A percentile compares a stretch with the other conserved stretches of the same genome.
phyloP scores from a whole-genome alignment of 2,888 invertebrate genomes.

The Amorpha juglandis region DNA sequence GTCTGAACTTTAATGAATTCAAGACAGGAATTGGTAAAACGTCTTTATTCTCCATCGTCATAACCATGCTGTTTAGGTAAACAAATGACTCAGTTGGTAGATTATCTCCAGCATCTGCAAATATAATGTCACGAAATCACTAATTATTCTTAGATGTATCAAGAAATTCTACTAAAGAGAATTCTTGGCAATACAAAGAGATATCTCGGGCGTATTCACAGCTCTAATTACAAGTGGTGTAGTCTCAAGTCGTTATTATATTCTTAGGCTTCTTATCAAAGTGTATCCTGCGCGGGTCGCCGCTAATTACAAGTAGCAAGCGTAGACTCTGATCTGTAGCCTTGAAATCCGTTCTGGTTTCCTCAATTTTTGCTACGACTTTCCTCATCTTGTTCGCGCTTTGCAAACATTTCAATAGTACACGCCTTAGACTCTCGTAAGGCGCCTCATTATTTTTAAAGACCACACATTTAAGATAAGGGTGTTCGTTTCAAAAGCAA shows the following conservation, averaged over 20 bases:
- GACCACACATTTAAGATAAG: constrained; percentile 30
- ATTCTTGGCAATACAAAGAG: not conserved
- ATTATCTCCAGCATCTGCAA: not conserved
- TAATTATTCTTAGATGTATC: constrained; percentile 8
- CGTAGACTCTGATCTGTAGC: constrained; percentile 65
- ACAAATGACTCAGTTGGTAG: not conserved
- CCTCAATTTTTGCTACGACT: constrained; percentile 51
- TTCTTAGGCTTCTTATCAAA: constrained; percentile 27
- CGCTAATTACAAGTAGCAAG: constrained; percentile 63
- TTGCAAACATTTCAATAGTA: constrained; percentile 28
- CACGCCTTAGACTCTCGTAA: constrained; percentile 19
- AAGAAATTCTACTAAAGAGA: constrained; percentile 2
- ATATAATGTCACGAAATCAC: not conserved
- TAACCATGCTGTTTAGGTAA: no score
- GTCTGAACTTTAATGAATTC: no score
- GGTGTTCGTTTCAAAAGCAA: constrained; percentile 13
- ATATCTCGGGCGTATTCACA: constrained; percentile 5
- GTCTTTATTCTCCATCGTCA: no score
- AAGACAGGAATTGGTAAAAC: no score
- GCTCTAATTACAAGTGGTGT: constrained; percentile 13
- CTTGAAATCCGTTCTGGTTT: constrained; percentile 53
- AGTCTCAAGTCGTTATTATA: constrained; percentile 22
- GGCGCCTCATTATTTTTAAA: constrained; percentile 30
- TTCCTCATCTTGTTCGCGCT: constrained; percentile 38
- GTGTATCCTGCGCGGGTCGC: constrained; percentile 43